These are phyloP conservation scores for Octopus bimaculoides DNA, from an alignment of 1,140 invertebrate genomes.

Conservation along the genomic window DNA sequence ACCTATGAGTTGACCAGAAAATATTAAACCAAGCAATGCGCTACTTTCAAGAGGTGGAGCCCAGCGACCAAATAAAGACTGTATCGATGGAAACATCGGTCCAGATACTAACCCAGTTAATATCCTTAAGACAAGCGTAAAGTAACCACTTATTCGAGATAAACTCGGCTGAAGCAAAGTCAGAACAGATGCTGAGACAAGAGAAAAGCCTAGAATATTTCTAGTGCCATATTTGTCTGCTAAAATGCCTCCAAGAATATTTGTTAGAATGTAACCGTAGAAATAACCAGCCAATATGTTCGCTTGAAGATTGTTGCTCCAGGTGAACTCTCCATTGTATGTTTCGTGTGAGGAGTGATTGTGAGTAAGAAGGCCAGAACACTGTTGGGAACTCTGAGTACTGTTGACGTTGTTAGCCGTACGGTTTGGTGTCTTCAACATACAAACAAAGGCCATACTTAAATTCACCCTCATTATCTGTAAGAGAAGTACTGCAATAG, in stretches of 20 bases:
- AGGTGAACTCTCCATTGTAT: slow-evolving; percentile 68
- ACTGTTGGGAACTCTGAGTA: background rate
- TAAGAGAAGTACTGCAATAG: too few relatives aligned
- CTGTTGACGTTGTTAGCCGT: background rate
- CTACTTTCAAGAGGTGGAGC: background rate
- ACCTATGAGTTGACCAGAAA: slow-evolving; percentile 26
- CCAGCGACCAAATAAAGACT: background rate
- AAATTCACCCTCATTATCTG: background rate
- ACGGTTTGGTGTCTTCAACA: slow-evolving; percentile 59
- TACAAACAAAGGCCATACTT: slow-evolving; percentile 78
- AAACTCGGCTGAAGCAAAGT: slow-evolving; percentile 11
- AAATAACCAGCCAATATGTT: slow-evolving; percentile 83
- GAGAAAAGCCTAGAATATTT: slow-evolving; percentile 24
- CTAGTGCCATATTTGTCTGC: slow-evolving; percentile 60
- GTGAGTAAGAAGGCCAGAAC: background rate
- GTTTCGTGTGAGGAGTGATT: background rate
- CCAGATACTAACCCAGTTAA: slow-evolving; percentile 14
- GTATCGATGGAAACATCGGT: slow-evolving; percentile 13
- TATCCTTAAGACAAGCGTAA: slow-evolving; percentile 5
- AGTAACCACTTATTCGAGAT: slow-evolving; percentile 10
- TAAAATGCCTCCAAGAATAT: slow-evolving; percentile 73
- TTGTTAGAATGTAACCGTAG: slow-evolving; percentile 71
- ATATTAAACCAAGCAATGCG: background rate
- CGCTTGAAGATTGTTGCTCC: slow-evolving; percentile 75
- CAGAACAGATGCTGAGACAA: slow-evolving; percentile 12